These are phyloP conservation scores for Pyrocephalus nanus DNA, from an alignment of 2,797 vertebrate species.

Conservation along the genomic window DNA sequence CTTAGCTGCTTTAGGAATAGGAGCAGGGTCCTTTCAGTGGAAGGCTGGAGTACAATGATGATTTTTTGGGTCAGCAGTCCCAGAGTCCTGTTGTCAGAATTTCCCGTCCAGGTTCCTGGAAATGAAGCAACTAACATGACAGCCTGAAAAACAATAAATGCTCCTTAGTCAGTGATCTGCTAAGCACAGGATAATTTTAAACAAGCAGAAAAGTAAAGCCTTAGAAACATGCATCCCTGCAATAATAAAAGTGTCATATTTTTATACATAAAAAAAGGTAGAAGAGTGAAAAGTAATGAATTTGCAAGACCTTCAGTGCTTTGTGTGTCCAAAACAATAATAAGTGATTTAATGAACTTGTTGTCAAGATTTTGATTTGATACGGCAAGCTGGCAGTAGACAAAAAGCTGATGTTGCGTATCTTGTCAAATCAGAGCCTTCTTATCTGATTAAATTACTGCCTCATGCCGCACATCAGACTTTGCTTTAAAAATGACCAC, in stretches of 20 bases:
- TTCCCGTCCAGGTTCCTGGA: not conserved
- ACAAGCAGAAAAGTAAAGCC: not conserved
- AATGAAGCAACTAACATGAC: not conserved
- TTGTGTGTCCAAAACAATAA: not conserved
- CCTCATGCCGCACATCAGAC: not conserved
- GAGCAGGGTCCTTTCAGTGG: not conserved
- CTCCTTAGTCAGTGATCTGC: not conserved
- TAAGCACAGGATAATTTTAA: not conserved
- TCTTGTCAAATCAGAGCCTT: constrained; percentile 41
- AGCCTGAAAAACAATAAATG: not conserved
- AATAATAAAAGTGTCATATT: not conserved
- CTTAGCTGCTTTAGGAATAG: not conserved
- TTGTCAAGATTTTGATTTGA: constrained; percentile 22
- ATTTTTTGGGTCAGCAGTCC: not conserved
- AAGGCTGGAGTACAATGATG: not conserved
- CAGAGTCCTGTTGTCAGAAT: not conserved
- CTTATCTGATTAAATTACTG: constrained; percentile 37
- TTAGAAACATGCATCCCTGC: not conserved
- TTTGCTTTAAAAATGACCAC: not conserved
- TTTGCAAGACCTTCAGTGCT: constrained; percentile 4
- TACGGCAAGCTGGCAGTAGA: not conserved
- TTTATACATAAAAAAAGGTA: not conserved
- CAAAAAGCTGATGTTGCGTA: constrained; percentile 18
- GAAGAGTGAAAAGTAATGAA: not conserved
- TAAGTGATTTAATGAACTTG: not conserved